Percentiles rank a stretch among this genome's conserved stretches.
Conservation (phyloP, 2,113 vertebrate genomes). For the Nestor notabilis region DNA sequence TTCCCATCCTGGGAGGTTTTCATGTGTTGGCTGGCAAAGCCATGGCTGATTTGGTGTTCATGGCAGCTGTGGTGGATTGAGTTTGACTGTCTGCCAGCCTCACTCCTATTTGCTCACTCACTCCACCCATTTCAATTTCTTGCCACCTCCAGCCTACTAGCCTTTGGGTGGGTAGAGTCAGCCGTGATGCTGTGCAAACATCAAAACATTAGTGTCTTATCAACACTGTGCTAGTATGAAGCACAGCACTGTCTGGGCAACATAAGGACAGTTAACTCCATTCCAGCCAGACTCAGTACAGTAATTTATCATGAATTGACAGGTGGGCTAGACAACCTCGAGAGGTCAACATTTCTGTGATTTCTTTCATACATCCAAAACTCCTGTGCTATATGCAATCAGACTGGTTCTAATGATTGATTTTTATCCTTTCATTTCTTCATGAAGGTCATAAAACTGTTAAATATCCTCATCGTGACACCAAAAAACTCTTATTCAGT, state of each 20-base stretch:
- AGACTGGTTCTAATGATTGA: neutral
- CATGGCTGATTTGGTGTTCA: neutral
- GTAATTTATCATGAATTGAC: neutral
- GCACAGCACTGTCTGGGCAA: neutral
- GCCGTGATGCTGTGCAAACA: neutral
- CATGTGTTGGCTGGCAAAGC: neutral
- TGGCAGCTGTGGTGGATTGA: neutral
- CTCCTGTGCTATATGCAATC: neutral
- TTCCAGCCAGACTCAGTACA: neutral
- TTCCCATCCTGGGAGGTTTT: neutral
- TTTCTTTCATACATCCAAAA: neutral
- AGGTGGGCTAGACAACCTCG: neutral
- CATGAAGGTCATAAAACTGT: neutral
- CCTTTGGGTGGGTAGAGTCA: neutral
- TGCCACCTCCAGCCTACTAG: neutral
- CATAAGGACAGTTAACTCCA: neutral
- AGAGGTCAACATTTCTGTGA: neutral
- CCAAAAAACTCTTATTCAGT: neutral
- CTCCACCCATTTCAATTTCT: rapidly evolving
- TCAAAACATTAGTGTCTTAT: neutral
- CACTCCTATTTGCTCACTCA: neutral
- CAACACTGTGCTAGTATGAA: neutral
- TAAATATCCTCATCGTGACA: neutral
- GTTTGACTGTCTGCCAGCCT: neutral
- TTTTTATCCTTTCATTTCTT: neutral